Base-by-base conservation (phyloP, 1,140 invertebrate species). In the Bombus turneri region DNA sequence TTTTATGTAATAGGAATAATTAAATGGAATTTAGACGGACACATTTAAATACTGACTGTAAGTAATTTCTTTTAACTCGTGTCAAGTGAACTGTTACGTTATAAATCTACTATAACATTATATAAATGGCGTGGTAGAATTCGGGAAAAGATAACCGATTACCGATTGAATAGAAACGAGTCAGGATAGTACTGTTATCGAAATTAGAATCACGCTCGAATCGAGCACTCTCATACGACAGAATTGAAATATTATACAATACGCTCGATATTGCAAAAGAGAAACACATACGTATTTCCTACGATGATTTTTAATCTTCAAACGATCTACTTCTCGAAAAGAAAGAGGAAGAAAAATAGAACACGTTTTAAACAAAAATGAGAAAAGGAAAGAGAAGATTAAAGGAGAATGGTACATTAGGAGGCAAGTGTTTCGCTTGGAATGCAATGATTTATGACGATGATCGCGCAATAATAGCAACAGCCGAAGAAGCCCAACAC, bases 401-500 rank as follows among this genome's bases (percentile, higher is more conserved):
- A 4, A 71, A 12, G n/a, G 25, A 80, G 10, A 41, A 13, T 28
- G 31, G n/a, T 68, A 25, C 31, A 68, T 71, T 28, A 47, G 13
- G 34, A 81, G 39, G 53, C 31, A 53, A 53, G 39, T n/a, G 34
- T 8, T 37, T 25, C 18, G 25, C 2, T 6, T 6, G 5, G 53
- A 62, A 71, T 79, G 59, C 75, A 12, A 79, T 79, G 82, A 79
- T 84, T 78, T 57, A 77, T 83, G 74, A 66, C 18, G 39, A 43
- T 12, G 74, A 41, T 62, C 28, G 28, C 18, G 75, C 31, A 79
- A 84, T 75, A 84, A 84, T 71, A 53, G 74, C 4, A 8, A 13
- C 8, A 15, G 5, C n/a, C 13, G 3, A 22, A 5, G 53, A 81
- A 53, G 39, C 5, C 12, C 71, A 15, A 75, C 37, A 75, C 39